Base-by-base conservation (phyloP, 2,113 vertebrate species). In the Puffinus mauretanicus region DNA sequence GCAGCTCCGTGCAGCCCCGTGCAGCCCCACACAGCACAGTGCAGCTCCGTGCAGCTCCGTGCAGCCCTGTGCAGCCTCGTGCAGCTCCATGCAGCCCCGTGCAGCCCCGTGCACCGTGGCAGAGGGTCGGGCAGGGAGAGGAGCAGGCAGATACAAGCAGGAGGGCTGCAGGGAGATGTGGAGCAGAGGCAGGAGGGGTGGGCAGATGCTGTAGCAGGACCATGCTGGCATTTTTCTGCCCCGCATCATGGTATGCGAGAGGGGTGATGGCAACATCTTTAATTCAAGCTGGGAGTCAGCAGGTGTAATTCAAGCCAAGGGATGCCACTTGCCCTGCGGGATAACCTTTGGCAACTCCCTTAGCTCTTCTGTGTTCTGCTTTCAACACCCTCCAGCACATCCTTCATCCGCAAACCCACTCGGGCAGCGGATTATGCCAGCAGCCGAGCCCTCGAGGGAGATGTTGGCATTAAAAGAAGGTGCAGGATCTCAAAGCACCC, bases 321-420 rank as follows among this genome's bases (percentile, higher is more conserved):
- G 55, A 62, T 44, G 83, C 71, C 71, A 0, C 72, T 64, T 11
- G 54, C 88, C 94, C 88, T 17, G 0, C 0, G 6, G 72, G 80
- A 66, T 73, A 88, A 81, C 93, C 95, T 92, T 51, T 36, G 88
- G 93, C 79, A 61, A 4, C 76, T 90, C 91, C 76, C 72, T 38
- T 20, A 3, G 77, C 90, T 49, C 58, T 30, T 36, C 46, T 1
- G 3, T 5, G 61, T 76, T 86, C 64, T 3, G 62, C 67, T 86
- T 60, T 55, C 79, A 67, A 9, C 90, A 46, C 52, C 93, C 95
- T 94, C 93, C 66, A 17, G 96, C 79, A 2, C 62, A 82, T 92
- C 93, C 86, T 78, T 73, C 79, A 82, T 85, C 75, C 19, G 1
- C 54, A 3, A 29, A 38, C 21, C 54, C 1, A 2, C 71, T 40